Base-by-base conservation (phyloP, 2,888 invertebrate genomes). In the Diloba caeruleocephala region DNA sequence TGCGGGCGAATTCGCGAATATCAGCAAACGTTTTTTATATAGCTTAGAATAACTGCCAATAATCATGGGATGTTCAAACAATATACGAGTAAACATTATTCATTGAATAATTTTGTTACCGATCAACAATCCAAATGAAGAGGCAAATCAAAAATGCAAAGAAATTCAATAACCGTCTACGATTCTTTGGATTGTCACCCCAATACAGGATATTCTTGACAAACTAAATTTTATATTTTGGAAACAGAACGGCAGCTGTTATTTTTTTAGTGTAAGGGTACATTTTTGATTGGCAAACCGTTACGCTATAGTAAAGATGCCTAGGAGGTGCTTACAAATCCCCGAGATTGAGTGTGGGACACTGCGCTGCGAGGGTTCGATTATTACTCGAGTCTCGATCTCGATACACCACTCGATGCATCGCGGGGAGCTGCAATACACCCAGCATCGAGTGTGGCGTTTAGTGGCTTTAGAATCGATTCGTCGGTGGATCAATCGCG, bases 101-200 rank as follows among this genome's bases (percentile, higher is more conserved):
- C 32, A 68, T 57, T 50, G 31, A 54, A 63, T 74, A 71, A 71
- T 70, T 73, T 80, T 77, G 70, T 75, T 76, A 79, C 77, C 77
- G 77, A 78, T 75, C 77, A 83, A 82, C 80, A 82, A 82, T 79
- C 67, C 69, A 73, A 85, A 86, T 81, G 81, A 84, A 85, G 76
- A 83, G 83, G 84, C 80, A 85, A 89, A 89, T 88, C 82, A 88
- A 90, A 89, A 89, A 87, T 87, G 85, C 84, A 86, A 87, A 90
- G 88, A 90, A 89, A 90, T 90, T 91, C 89, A 90, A 91, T 90
- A 90, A 90, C 84, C 82, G 81, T 85, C 84, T 78, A 67, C 79
- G 82, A 85, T 87, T 90, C 87, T 89, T 86, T 85, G 82, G 82
- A 85, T 88, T 90, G 89, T 90, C 89, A 87, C 90, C 89, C 89